Evolutionary conservation across 2,888 invertebrate species (phyloP), one percentile per base, ranked within the genome.

Genomic region (Pachliopta kotzebuea): DNA sequence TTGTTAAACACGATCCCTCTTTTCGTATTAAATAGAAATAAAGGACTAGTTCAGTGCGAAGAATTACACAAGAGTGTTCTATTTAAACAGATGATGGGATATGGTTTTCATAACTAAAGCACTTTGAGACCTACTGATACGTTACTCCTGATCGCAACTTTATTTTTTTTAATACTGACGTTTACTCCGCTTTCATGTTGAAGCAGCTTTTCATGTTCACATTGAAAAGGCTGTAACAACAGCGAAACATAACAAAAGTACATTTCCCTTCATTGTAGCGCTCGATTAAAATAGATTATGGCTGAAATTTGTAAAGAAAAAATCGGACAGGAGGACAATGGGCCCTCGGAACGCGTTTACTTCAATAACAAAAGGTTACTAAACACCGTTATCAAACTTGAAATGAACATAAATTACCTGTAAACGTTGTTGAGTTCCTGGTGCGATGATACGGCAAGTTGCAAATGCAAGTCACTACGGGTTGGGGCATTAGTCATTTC

Each of bases 381-480:
- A 69, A 70, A 69, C 71, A 67, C 71, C 69, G 72, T 71, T 74
- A 75, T 74, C 72, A 69, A 70, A 71, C 69, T 69, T 69, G 68
- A 69, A 69, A 75, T 71, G 71, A 73, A 71, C 76, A 78, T 78
- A 78, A 76, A 77, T 80, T 77, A 80, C 78, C 76, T 75, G 75
- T 76, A 75, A 77, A 78, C 76, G 78, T 72, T 75, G 77, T 73
- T 74, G 70, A 66, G 67, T 71, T 75, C 77, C 79, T 73, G 74
- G 62, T 66, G 69, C 76, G 80, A 84, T 86, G 85, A 86, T 76
- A 76, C 76, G 74, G 84, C 84, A 79, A 79, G 72, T 71, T 29
- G 31, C 24, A 17, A 29, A 50, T 67, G 69, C 70, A 71, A 71
- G 71, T 71, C 73, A 72, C 67, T 69, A 64, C 67, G 54, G 61